A percentile compares a stretch with the other conserved stretches of the same genome.
Conservation (phyloP, 2,888 invertebrate species). For the Escarpia spicata region DNA sequence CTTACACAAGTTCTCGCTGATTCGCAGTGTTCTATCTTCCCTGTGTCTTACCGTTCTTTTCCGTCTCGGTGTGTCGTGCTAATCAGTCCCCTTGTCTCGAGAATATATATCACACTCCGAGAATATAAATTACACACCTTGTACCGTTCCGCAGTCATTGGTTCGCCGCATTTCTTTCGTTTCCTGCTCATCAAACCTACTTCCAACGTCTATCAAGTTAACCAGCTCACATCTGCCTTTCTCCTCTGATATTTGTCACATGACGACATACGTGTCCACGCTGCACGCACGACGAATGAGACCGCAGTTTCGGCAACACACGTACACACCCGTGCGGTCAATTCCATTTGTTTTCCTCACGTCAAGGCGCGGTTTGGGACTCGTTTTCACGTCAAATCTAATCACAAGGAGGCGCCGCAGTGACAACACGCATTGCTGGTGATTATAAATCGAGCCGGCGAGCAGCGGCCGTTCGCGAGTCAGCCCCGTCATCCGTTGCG, state of each 20-base stretch:
- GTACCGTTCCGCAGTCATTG: background rate
- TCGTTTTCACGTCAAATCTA: background rate
- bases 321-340: background rate
- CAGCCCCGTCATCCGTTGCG: background rate
- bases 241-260: slow-evolving; percentile 12
- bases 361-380: background rate
- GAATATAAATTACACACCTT: background rate
- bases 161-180: background rate
- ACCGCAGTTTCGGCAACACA: background rate
- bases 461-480: background rate
- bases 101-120: no score
- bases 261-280: background rate
- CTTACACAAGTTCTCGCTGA: background rate
- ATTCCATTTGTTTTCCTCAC: background rate
- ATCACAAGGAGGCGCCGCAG: slow-evolving; percentile 8
- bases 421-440: background rate
- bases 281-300: background rate
- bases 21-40: background rate
- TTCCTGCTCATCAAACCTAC: background rate
- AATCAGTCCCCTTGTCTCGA: no score
- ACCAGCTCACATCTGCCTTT: background rate
- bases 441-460: slow-evolving; percentile 1
- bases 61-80: background rate
- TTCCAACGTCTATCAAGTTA: background rate
- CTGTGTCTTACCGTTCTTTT: no score